A percentile compares a stretch with the other conserved stretches of the same genome.
Evolutionary conservation across 2,888 invertebrate species (phyloP).

Genomic region (Drosophila lutescens): DNA sequence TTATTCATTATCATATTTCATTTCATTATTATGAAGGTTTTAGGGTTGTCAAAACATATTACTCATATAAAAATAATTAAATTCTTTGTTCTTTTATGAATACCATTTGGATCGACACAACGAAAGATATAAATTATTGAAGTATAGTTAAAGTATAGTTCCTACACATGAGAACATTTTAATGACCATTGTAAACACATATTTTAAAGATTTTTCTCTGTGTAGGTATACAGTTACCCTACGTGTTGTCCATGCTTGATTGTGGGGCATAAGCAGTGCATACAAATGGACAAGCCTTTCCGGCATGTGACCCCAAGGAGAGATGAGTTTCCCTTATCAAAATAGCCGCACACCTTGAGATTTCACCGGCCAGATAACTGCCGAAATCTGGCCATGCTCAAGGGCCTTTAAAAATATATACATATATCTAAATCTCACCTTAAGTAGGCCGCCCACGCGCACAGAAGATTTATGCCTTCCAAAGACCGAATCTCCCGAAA

Average conservation of each 20-base stretch:
- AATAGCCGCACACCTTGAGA: conserved; percentile 23
- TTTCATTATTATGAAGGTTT: too few relatives aligned
- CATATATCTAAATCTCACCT: conserved; percentile 8
- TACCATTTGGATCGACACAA: too few relatives aligned
- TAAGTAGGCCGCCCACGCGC: conserved; percentile 39
- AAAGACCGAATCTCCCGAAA: conserved; percentile 1
- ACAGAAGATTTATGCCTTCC: conserved; percentile 30
- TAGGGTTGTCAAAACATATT: too few relatives aligned
- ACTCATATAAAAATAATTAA: too few relatives aligned
- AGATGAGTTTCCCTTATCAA: conserved; percentile 41
- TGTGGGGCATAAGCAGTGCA: conserved; percentile 41
- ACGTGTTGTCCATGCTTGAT: conserved; percentile 58
- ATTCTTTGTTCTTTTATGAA: too few relatives aligned
- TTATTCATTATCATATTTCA: too few relatives aligned
- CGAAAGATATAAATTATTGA: too few relatives aligned
- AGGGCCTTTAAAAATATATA: conserved; percentile 13
- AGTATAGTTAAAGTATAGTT: too few relatives aligned
- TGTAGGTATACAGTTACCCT: conserved; percentile 16
- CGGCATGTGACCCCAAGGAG: conserved; percentile 37
- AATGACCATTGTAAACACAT: too few relatives aligned
- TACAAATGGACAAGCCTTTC: conserved; percentile 53
- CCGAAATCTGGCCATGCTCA: conserved; percentile 37
- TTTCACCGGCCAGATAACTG: conserved; percentile 24
- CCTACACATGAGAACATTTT: too few relatives aligned
- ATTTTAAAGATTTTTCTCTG: neutral